Conservation (phyloP, 2,888 invertebrate genomes). For the Xestobium rufovillosum region DNA sequence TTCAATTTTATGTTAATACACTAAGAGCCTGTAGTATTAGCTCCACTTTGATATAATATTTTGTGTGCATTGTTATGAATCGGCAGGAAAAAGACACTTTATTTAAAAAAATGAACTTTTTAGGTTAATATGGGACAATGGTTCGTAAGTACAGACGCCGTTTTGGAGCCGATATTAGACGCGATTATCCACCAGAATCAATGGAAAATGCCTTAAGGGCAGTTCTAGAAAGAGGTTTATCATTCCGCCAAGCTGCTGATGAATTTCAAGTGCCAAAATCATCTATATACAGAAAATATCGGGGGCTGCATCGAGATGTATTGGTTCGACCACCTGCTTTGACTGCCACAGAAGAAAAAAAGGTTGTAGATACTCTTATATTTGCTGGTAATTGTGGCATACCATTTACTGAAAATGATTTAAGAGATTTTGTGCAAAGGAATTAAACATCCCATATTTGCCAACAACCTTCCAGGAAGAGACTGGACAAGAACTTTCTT, state of each 20-base stretch:
- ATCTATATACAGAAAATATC: constrained; percentile 11
- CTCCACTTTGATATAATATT: no score
- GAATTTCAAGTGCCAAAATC: constrained; percentile 10
- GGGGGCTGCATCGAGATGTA: constrained; percentile 8
- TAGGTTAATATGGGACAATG: no score
- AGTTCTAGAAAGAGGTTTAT: constrained; percentile 9
- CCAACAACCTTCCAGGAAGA: constrained; percentile 20
- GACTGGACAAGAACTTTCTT: constrained; percentile 15
- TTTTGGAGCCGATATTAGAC: background rate
- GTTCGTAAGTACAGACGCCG: no score
- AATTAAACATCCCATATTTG: constrained; percentile 11
- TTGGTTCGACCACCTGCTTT: constrained; percentile 6
- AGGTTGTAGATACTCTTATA: background rate
- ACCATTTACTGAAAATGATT: constrained; percentile 6
- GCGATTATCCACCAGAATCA: background rate
- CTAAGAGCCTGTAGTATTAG: no score
- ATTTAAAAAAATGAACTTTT: no score
- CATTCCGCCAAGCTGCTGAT: constrained; percentile 14
- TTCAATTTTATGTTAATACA: no score
- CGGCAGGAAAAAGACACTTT: no score
- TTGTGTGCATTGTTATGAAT: no score
- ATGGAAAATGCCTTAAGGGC: constrained; percentile 11
- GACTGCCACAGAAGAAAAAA: constrained; percentile 9
- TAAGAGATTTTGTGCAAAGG: constrained; percentile 11
- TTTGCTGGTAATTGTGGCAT: constrained; percentile 8